Evolutionary conservation across 2,888 invertebrate species (phyloP), one percentile per base, ranked within the genome.

Genomic region (Biston stratarius): DNA sequence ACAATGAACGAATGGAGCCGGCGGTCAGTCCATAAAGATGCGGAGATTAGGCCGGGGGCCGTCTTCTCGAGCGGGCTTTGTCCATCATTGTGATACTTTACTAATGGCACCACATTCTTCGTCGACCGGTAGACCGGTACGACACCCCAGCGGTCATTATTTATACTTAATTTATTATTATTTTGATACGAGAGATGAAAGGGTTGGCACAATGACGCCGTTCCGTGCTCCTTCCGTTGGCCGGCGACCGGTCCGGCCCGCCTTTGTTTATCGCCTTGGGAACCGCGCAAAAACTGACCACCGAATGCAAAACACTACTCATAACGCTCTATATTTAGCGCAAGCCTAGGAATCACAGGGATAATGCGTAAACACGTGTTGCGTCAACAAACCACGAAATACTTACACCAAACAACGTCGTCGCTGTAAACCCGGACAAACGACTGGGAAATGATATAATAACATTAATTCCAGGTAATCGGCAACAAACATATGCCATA

Each of bases 101-200:
- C 92, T 92, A 92, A 92, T 91, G 89, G 91, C 88, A 89, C 92
- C 91, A 79, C 92, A 90, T 92, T 92, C 91, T 90, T 78, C 76
- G 82, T 73, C 77, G 91, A 86, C 93, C 91, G 85, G 92, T 93
- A 90, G 81, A 88, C 88, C 89, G 82, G 90, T 83, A 82, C 75
- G 49, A 74, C 74, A 79, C 79, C 82, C 75, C 77, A 79, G 74
- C 73, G 79, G 77, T 83, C 86, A 91, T 91, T 90, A 92, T 92
- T 91, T 92, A 91, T 89, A 89, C 83, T 90, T 90, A 91, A 92
- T 92, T 91, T 91, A 92, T 92, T 92, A 92, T 92, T 92, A 93
- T 92, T 92, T 92, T 91, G 91, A 93, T 92, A 91, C 86, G 86
- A 76, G 87, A 85, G 89, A 88, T 90, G 89, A 92, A 91, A 90